Base-by-base conservation (phyloP, 2,113 vertebrate genomes). In the Prochilodus magdalenae region DNA sequence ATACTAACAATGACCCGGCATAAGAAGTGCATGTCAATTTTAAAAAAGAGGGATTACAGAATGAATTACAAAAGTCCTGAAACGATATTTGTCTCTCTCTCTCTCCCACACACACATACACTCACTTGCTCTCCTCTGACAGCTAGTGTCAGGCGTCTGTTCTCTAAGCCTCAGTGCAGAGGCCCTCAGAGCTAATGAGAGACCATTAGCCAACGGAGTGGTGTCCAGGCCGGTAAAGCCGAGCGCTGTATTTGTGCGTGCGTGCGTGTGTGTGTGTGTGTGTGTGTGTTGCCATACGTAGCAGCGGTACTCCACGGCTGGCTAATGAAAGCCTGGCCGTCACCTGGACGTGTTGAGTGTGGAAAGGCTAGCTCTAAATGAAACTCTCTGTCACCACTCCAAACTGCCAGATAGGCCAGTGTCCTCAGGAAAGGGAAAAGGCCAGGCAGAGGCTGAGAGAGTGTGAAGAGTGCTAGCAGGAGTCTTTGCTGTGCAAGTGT, bases 151-250 rank as follows among this genome's bases (percentile, higher is more conserved):
- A 80, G 26, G 36, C 77, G 49, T 62, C 55, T 47, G 6, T 27
- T 80, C 77, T 62, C 53, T 12, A 20, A 80, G 66, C 13, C 66
- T 70, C n/a, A 60, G 67, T 33, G 44, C 55, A 62, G 51, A 29
- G 16, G 12, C 77, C 29, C 77, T 72, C 77, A 49, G 55, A 72
- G 55, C 57, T 72, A 72, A 60, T 80, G 77, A 80, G 77, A 72
- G 77, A 59, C 77, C 77, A 72, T 72, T 71, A 80, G 77, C 63
- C 30, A 26, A 59, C 20, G 74, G 33, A 65, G 44, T 77, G 75
- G 62, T 77, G 75, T 77, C 75, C 66, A 29, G 13, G 13, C 44
- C 22, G 1, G 36, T 15, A 22, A 22, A 24, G 65, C 27, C 44
- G 66, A n/a, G 18, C 20, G 63, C 29, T 29, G 3, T 36, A 18